Conservation (phyloP, 2,888 invertebrate species). For the Vanessa cardui region DNA sequence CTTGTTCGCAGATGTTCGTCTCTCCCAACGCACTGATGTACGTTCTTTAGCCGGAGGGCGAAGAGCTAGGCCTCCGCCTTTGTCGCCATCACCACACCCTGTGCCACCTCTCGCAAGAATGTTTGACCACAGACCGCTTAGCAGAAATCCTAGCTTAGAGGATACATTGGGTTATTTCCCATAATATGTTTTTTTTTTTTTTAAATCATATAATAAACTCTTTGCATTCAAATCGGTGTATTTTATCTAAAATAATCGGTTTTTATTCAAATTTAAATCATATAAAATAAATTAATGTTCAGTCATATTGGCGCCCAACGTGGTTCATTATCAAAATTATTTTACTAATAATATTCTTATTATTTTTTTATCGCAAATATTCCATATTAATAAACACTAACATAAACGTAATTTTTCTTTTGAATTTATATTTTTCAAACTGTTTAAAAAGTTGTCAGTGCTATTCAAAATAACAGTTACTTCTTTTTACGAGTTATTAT, state of each 20-base stretch:
- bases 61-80: conserved; percentile 50
- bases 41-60: conserved; percentile 63
- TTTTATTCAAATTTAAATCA: too few species aligned
- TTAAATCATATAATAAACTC: background rate
- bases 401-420: background rate
- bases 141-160: conserved; percentile 82
- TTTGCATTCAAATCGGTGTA: background rate
- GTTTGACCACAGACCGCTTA: conserved; percentile 68
- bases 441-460: too few species aligned
- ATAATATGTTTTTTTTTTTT: conserved; percentile 46
- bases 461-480: too few species aligned
- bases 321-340: background rate
- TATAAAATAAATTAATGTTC: too few species aligned
- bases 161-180: conserved; percentile 86
- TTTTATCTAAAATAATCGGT: background rate
- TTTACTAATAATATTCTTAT: background rate
- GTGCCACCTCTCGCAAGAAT: conserved; percentile 58
- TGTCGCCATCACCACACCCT: conserved; percentile 51
- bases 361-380: background rate
- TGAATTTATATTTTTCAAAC: too few species aligned
- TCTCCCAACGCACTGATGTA: conserved; percentile 88
- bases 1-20: conserved; percentile 89
- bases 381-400: background rate
- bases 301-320: background rate
- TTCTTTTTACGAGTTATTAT: background rate